Evolutionary conservation across 2,888 invertebrate species (phyloP).

Genomic region (Pimpla rufipes): DNA sequence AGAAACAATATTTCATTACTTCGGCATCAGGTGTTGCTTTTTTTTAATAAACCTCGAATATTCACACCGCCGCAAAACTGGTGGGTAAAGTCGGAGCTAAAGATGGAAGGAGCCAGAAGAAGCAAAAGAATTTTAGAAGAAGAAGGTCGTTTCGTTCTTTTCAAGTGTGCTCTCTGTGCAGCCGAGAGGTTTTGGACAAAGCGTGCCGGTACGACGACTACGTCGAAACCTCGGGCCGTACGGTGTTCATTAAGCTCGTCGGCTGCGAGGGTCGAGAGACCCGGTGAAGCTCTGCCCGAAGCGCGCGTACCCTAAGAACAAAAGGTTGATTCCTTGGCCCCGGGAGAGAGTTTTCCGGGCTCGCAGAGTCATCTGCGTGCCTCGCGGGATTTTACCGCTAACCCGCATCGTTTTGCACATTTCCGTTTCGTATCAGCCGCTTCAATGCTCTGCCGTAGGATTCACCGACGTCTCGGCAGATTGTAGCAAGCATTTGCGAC

Average conservation of each 20-base stretch:
- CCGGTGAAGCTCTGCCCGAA: conserved; percentile 34
- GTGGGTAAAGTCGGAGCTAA: not conserved
- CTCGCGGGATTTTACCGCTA: conserved; percentile 1
- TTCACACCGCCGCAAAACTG: not conserved
- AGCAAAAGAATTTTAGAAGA: conserved; percentile 19
- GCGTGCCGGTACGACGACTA: conserved; percentile 13
- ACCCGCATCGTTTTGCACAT: not conserved
- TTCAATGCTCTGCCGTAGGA: not conserved
- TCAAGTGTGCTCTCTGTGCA: conserved; percentile 6
- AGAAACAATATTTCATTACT: not conserved
- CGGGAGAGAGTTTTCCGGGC: not conserved
- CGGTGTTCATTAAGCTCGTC: conserved; percentile 35
- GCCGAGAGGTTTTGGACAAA: conserved; percentile 33
- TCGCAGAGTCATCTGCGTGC: not conserved
- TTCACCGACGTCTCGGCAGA: not conserved
- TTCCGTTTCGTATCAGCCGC: conserved; percentile 20
- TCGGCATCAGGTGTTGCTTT: not conserved
- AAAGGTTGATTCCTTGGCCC: conserved; percentile 42
- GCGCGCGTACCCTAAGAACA: conserved; percentile 30
- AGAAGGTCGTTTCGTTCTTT: conserved; percentile 21
- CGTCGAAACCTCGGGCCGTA: conserved; percentile 19
- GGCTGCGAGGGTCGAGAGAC: not conserved
- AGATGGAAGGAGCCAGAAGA: not conserved
- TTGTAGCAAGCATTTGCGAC: not conserved
- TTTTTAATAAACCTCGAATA: not conserved